Conservation (phyloP, 2,113 vertebrate genomes). For the Argyrosomus japonicus region DNA sequence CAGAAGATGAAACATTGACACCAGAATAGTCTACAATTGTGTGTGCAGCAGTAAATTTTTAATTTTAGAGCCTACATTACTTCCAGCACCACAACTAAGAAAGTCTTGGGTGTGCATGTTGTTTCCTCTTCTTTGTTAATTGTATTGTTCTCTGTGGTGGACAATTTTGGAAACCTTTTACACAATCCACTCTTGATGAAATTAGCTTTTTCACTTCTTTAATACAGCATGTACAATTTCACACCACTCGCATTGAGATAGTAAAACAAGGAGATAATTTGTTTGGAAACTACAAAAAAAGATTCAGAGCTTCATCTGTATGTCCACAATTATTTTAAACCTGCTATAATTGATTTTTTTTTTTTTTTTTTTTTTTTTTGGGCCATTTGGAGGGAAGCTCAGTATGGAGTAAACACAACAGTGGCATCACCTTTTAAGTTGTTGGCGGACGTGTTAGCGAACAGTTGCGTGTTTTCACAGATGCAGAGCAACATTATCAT, state of each 20-base stretch:
- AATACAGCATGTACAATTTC: background rate
- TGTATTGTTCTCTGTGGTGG: constrained; percentile 26
- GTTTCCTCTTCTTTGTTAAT: constrained; percentile 29
- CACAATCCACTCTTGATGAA: background rate
- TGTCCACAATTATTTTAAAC: background rate
- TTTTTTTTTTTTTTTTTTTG: background rate
- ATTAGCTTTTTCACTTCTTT: background rate
- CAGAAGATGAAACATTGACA: constrained; percentile 51
- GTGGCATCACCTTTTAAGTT: background rate
- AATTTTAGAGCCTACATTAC: constrained; percentile 35
- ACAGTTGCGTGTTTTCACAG: background rate
- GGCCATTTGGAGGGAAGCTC: background rate
- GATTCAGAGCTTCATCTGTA: background rate
- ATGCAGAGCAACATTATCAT: constrained; percentile 8
- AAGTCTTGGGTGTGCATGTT: constrained; percentile 19
- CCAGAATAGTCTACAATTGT: constrained; percentile 28
- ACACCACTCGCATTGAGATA: background rate
- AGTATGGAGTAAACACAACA: constrained; percentile 3
- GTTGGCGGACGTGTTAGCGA: background rate
- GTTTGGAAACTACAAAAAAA: background rate
- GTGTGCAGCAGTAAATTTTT: constrained; percentile 38
- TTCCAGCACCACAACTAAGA: constrained; percentile 39
- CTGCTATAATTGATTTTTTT: background rate
- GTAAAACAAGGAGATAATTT: background rate
- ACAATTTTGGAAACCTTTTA: constrained; percentile 29